Base-by-base conservation (phyloP, 37 sponge, comb jelly and placozoan genomes). In the Chondrosia reniformis region DNA sequence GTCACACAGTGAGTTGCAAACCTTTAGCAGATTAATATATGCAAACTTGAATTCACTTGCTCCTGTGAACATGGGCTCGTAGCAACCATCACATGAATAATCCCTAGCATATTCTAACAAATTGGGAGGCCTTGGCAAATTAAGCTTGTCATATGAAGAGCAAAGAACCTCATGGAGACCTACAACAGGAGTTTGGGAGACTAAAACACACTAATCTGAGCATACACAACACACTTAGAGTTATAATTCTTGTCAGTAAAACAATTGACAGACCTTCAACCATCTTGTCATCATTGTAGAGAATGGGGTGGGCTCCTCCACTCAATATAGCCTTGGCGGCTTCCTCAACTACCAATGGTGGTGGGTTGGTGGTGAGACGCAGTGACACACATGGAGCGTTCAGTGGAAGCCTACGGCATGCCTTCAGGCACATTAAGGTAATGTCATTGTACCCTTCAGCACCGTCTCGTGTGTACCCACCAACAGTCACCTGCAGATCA, bases 321-420 rank as follows among this genome's bases (percentile, higher is more conserved):
- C 84, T 84, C 39, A 84, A 58, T 0, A 84, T n/a, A 32, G 84
- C 78, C 27, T 67, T 78, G 54, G 72, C 72, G 0, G 84, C 84
- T 32, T 67, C 72, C 36, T 67, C 27, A 31, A 27, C 63, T 28
- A 75, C 64, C 27, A 5, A 36, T 33, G 9, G 33, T 30, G 83
- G 83, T 36, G 83, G 76, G 27, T 42, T 34, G 12, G 52, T 39
- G 1, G 54, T 83, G 19, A 83, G 76, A 32, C 84, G 84, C 9
- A 84, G 84, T 10, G 84, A 84, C 32, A 84, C 45, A 77, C 84
- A 84, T 0, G 84, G 84, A 21, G 84, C 78, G 58, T 84, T 84
- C 9, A 84, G 84, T 15, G 84, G 84, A 0, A 84, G 84, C 3
- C 84, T 62, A 22, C 84, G 76, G 37, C 63, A 63, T 34, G 83